Evolutionary conservation across 2,888 invertebrate species (phyloP), one percentile per base, ranked within the genome.

Genomic region (Limnephilus auricula): DNA sequence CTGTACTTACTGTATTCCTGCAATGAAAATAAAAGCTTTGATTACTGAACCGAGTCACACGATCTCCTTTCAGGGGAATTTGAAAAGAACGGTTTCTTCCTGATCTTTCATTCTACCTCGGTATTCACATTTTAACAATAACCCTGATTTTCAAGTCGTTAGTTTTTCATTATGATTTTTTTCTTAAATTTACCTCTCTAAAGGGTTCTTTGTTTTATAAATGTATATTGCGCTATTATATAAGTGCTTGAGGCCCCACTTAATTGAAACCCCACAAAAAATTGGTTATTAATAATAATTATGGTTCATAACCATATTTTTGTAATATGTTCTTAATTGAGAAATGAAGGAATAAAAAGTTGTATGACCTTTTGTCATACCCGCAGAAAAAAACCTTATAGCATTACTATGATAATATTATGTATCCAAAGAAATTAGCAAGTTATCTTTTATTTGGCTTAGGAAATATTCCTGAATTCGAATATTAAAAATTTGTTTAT

Each of bases 11-110:
- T 65, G 65, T n/a, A 34, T 31, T 88, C 87, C 79, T 34, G 78
- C 79, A 88, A 92, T 92, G 89, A 82, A 89, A 92, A 91, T 90
- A 85, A 91, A 65, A 37, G 91, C 92, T 92, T 92, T 92, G 91
- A 92, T 89, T 91, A 91, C 91, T 92, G 89, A 91, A 91, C 88
- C 91, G 90, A 87, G 90, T 45, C 84, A 88, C 82, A 82, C 37
- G 84, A 92, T 92, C 90, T 84, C 85, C 32, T 85, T 88, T 65
- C 79, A 45, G 34, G 2, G 34, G 87, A 78, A 78, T 85, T 78
- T 45, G 87, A 79, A 88, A 88, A 40, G 90, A 80, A 79, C 40
- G 80, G 65, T 80, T 79, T 87, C 86, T 90, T 87, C 80, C 88
- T 87, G 86, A 88, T 78, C 78, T 88, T 88, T 79, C 87, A 88